Evolutionary conservation across 2,888 invertebrate species (phyloP), one percentile per base, ranked within the genome.

Genomic region (Polyommatus iphigenia): DNA sequence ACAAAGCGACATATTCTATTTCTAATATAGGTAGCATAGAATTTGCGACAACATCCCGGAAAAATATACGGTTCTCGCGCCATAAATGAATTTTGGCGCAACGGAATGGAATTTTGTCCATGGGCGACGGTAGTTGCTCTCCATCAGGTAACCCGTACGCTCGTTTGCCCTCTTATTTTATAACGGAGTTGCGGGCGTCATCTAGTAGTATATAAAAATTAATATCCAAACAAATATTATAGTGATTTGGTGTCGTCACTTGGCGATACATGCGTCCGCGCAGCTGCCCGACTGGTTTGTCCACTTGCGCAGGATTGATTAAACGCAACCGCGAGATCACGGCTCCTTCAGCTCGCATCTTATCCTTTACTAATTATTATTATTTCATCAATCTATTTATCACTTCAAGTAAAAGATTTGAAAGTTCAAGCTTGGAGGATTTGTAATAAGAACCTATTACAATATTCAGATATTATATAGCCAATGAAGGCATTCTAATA

Each of bases 241-340:
- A 76, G 54, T 76, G 79, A 78, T 78, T 80, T 72, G 79, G 81
- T 81, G 83, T 82, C 81, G 81, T 83, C 86, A 88, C 90, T 90
- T 87, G 84, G 86, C 86, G 89, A 85, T 85, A 84, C 83, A 83
- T 84, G 86, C 86, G 90, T 87, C 87, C 86, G 88, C 87, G 87
- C 92, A 92, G 94, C 93, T 93, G 94, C 92, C 90, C 85, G 91
- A 94, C 94, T 93, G 94, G 94, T 94, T 94, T 93, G 91, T 91
- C 94, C 93, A 93, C 94, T 93, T 91, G 92, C 85, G 85, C 87
- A 87, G 89, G 93, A 93, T 93, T 93, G 93, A 94, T 93, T 92
- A 90, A 92, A 91, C 89, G 88, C 92, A 91, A 90, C 89, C 89
- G 88, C 89, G 89, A 89, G 90, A 90, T 90, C 88, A 85, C 86